Base-by-base conservation (phyloP, 1,140 invertebrate species). In the Drosophila navojoa region DNA sequence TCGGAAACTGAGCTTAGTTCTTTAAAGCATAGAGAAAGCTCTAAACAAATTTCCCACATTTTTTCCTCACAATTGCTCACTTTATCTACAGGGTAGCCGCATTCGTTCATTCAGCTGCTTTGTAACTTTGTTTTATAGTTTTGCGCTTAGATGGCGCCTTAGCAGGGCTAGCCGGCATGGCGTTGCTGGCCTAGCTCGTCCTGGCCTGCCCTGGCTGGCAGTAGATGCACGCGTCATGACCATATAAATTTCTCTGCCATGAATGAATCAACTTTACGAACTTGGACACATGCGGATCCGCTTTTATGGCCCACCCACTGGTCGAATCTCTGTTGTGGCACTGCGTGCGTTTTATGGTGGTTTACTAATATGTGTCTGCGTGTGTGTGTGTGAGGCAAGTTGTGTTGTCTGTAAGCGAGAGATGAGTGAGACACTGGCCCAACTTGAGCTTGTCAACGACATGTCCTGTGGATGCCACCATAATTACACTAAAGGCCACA, bases 241-340 rank as follows among this genome's bases (percentile, higher is more conserved):
- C 71, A 78, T 82, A 86, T 86, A 86, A 86, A 86, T 73, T 87
- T 86, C 19, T 71, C 72, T 63, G 82, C 79, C 64, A 86, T 86
- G 81, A 86, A 86, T 86, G 81, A 86, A 86, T 86, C 81, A 86
- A 86, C 79, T 82, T 86, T 86, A 86, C 84, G 81, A 78, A 86
- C 79, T 81, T 78, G 80, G 63, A 82, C 81, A 81, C 78, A 85
- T 78, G 78, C 62, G 78, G 69, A 71, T 47, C 70, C 66, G 58
- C 13, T 45, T 52, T 50, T 38, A 27, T 42, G 32, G 25, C 50
- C 58, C 22, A 75, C 71, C 84, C 81, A 59, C 44, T 45, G 15
- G 15, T n/a, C 25, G 22, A 47, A 59, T 47, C 57, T 47, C 42
- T 32, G 27, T 16, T 19, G 25, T 29, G 57, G 53, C 53, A 25